Percentiles rank a stretch among this genome's conserved stretches.
phyloP scores from a whole-genome alignment of 2,797 vertebrate genomes.

The Hylomyscus alleni region DNA sequence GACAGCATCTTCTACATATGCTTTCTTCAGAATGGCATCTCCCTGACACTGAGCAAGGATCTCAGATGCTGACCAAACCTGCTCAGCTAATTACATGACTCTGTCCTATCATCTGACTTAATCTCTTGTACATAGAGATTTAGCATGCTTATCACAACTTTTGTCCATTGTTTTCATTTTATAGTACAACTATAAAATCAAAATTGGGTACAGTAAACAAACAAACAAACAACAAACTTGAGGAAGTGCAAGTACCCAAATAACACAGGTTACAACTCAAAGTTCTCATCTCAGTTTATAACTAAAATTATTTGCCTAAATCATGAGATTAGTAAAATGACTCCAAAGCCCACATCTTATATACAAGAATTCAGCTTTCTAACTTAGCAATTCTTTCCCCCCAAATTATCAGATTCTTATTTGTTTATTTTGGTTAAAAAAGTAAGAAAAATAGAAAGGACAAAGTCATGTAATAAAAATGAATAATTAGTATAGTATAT shows the following conservation, averaged over 20 bases:
- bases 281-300: constrained; percentile 53
- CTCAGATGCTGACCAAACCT: constrained; percentile 34
- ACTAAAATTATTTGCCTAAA: constrained; percentile 22
- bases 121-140: constrained; percentile 49
- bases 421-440: constrained; percentile 14
- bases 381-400: constrained; percentile 30
- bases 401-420: constrained; percentile 41
- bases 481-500: constrained; percentile 41
- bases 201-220: constrained; percentile 41
- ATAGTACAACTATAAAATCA: constrained; percentile 58
- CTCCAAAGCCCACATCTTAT: neutral
- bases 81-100: constrained; percentile 9
- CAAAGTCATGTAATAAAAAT: constrained; percentile 53
- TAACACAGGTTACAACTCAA: constrained; percentile 45
- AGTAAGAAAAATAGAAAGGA: constrained; percentile 41
- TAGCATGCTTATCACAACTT: constrained; percentile 56
- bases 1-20: constrained; percentile 6
- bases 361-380: constrained; percentile 56
- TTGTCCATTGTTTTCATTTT: constrained; percentile 47
- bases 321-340: constrained; percentile 14
- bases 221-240: neutral
- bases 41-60: constrained; percentile 30
- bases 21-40: constrained; percentile 57
- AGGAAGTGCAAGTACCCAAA: neutral
- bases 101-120: neutral